Evolutionary conservation across 2,113 vertebrate genomes (phyloP), one percentile per base, ranked within the genome.

Genomic region (Paradoxurus hermaphroditus): DNA sequence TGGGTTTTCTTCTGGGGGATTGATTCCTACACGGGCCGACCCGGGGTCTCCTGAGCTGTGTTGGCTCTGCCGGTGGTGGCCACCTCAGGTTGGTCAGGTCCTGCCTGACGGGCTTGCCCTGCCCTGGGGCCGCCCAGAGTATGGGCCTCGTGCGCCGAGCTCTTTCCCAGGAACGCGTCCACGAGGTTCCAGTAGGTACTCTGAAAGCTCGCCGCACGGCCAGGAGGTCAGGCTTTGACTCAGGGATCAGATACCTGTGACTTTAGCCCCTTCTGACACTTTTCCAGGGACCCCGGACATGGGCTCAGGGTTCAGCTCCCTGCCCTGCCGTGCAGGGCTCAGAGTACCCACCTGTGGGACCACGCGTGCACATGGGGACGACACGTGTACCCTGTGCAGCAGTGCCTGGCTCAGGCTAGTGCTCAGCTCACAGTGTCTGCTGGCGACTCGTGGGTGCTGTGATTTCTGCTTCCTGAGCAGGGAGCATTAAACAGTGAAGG

Each of bases 121-220:
- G 16, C 4, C 2, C 1, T 0, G 44, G 16, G 12, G 44, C 29
- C 1, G 9, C 75, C 15, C 7, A 29, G 7, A 3, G 29, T 16
- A 6, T 8, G 5, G 29, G 44, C 44, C 44, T 78, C 75, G 31
- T 0, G 18, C 2, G 21, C 21, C n/a, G 13, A 25, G 21, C 21
- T 1, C 21, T 25, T 29, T 41, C 5, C 72, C 3, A 25, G 6
- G 41, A 44, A 75, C 7, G 3, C 3, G 14, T 7, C 13, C 77
- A 23, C 49, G 18, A 5, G 27, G 46, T 21, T 8, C 31, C 0
- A 18, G 46, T 8, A 21, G 75, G 18, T 19, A 21, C 46, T 31
- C 46, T 0, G 31, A 9, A 11, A 51, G 75, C 31, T 51, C 75
- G 19, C 16, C 2, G 1, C 2, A 0, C 6, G 77, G 49, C 12